These are phyloP conservation scores for Callyntrura guangdongensis DNA, from an alignment of 2,888 invertebrate genomes.

Conservation along the genomic window DNA sequence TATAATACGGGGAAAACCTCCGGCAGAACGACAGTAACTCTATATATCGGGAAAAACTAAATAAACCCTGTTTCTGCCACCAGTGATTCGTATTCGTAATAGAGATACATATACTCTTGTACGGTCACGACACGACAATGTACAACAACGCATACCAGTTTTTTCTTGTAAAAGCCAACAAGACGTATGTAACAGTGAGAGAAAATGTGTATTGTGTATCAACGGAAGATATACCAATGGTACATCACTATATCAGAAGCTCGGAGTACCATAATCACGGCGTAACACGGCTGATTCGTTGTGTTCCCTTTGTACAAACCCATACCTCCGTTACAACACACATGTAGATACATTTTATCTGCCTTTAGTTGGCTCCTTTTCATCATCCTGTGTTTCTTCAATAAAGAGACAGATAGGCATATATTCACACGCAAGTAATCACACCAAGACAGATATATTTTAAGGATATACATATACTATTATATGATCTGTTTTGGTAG, in stretches of 20 bases:
- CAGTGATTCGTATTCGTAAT: background rate
- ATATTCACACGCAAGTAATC: slow-evolving; percentile 38
- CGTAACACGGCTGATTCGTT: slow-evolving; percentile 63
- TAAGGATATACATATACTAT: too few relatives aligned
- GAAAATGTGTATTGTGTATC: slow-evolving; percentile 33
- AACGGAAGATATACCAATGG: slow-evolving; percentile 47
- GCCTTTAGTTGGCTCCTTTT: slow-evolving; percentile 22
- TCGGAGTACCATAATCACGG: slow-evolving; percentile 39
- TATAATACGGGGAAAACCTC: slow-evolving; percentile 26
- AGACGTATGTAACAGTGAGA: slow-evolving; percentile 29
- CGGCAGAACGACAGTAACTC: slow-evolving; percentile 23
- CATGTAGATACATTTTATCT: slow-evolving; percentile 11
- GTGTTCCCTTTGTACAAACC: background rate
- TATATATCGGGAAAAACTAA: slow-evolving; percentile 25
- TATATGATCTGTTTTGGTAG: slow-evolving; percentile 60
- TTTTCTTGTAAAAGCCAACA: slow-evolving; percentile 48
- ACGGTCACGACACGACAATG: slow-evolving; percentile 39
- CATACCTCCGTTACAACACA: background rate
- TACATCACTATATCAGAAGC: background rate
- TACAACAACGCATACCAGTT: slow-evolving; percentile 25
- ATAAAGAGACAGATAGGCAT: background rate
- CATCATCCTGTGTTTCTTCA: slow-evolving; percentile 3
- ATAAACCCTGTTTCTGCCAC: slow-evolving; percentile 20
- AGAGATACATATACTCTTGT: slow-evolving; percentile 16
- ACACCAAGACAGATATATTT: slow-evolving; percentile 12